Base-by-base conservation (phyloP, 2,113 vertebrate genomes). In the Megaceryle torquata region DNA sequence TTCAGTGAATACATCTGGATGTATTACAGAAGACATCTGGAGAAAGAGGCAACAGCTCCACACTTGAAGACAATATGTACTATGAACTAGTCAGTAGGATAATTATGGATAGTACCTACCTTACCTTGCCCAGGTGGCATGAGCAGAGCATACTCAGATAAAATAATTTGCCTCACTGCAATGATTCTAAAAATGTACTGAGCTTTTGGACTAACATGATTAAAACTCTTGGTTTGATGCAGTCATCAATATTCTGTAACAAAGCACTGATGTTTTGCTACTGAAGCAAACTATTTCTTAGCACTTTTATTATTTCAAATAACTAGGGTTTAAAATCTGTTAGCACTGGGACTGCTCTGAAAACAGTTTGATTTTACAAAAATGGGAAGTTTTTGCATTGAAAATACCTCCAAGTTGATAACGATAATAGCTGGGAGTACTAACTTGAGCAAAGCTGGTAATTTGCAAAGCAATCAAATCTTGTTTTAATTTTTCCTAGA, bases 401-500 rank as follows among this genome's bases (percentile, higher is more conserved):
- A 43, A 84, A 79, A 74, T 67, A 37, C 10, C 26, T 82, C 50
- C 11, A n/a, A 37, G 28, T 5, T 31, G 31, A 33, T 76, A 68
- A 60, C 22, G 70, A 0, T 35, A 75, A 29, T 22, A 84, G 7
- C 28, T 81, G 28, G 25, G n/a, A 67, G 24, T 37, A 41, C 33
- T 12, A 33, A 31, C 35, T 15, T 21, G 28, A 86, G 39, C 24
- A 82, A 86, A 93, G 43, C 16, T 48, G 33, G 12, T 69, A 64
- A 68, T 15, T n/a, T 87, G 65, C 43, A 68, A 71, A 77, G 44
- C 33, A 79, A 50, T 79, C 51, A 70, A 37, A 19, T 85, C 29
- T 63, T 67, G 29, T 20, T 64, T 86, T 41, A 1, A 24, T 92
- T 94, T 90, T 96, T 93, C 64, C 82, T 71, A 98, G 98, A 74